Conservation (phyloP, 2,797 vertebrate species). For the Pseudotriccus pelzelni region DNA sequence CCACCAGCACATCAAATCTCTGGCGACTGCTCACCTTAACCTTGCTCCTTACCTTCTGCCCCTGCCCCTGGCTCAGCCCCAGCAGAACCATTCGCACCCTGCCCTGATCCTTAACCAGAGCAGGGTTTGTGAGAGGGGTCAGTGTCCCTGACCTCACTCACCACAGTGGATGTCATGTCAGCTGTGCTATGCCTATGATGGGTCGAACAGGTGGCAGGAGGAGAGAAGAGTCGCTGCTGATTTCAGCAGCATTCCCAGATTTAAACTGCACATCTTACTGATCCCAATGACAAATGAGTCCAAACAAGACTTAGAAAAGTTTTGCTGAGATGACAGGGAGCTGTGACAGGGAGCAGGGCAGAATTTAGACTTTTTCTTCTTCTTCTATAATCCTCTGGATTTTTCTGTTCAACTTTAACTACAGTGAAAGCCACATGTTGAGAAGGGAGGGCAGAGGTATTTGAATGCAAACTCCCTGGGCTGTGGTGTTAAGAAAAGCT, state of each 20-base stretch:
- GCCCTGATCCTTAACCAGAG: background rate
- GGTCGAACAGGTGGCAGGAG: rapidly evolving
- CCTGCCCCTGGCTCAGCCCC: background rate
- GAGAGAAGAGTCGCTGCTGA: background rate
- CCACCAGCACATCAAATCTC: background rate
- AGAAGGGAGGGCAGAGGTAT: background rate
- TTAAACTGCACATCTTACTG: background rate
- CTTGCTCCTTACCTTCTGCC: background rate
- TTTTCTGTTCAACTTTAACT: background rate
- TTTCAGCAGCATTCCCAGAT: background rate
- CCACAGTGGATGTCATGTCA: rapidly evolving
- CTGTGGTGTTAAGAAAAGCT: background rate
- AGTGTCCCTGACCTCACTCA: background rate
- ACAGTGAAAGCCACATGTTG: background rate
- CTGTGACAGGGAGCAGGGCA: background rate
- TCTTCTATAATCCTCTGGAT: background rate
- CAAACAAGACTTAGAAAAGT: background rate
- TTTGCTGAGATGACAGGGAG: background rate
- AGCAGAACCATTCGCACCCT: background rate
- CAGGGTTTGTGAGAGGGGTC: background rate
- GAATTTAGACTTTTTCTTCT: background rate
- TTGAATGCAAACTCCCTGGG: background rate
- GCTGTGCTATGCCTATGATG: background rate
- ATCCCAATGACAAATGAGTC: background rate
- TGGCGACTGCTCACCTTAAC: background rate